Evolutionary conservation across 2,888 invertebrate genomes (phyloP).

Genomic region (Crioceris asparagi): DNA sequence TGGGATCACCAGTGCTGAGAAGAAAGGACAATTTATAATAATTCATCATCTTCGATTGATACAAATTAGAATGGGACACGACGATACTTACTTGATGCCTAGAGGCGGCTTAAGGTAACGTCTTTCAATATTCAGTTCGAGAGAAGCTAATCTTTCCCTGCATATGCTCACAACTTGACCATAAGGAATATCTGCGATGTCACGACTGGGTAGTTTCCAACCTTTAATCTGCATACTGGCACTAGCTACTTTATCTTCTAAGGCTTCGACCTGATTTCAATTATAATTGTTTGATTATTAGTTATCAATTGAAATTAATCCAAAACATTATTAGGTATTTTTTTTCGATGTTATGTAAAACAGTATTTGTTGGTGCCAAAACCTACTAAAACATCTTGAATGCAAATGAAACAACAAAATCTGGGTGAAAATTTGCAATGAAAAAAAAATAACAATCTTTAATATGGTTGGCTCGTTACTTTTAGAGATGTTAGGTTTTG

Average conservation of each 20-base stretch:
- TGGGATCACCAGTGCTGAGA: slow-evolving; percentile 47
- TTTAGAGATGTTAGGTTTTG: too few relatives aligned
- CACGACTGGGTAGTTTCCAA: slow-evolving; percentile 65
- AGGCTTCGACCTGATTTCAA: slow-evolving; percentile 64
- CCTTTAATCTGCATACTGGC: slow-evolving; percentile 88
- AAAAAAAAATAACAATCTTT: too few relatives aligned
- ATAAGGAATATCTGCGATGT: slow-evolving; percentile 39
- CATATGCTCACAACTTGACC: slow-evolving; percentile 48
- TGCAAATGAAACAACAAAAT: too few relatives aligned
- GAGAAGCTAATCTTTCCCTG: slow-evolving; percentile 61
- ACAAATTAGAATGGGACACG: not conserved
- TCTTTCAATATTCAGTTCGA: slow-evolving; percentile 87
- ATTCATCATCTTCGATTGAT: not conserved
- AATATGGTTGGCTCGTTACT: too few relatives aligned
- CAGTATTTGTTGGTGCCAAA: too few relatives aligned
- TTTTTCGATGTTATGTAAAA: too few relatives aligned
- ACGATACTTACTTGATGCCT: slow-evolving; percentile 46
- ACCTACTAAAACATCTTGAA: too few relatives aligned
- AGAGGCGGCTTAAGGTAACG: slow-evolving; percentile 89
- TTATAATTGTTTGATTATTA: too few relatives aligned
- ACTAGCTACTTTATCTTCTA: slow-evolving; percentile 80
- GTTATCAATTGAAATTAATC: too few relatives aligned
- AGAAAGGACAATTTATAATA: slow-evolving; percentile 1
- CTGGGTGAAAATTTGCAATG: too few relatives aligned
- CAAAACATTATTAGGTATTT: too few relatives aligned